These are phyloP conservation scores for Silurus meridionalis DNA, from an alignment of 2,113 vertebrate species.

Conservation along the genomic window DNA sequence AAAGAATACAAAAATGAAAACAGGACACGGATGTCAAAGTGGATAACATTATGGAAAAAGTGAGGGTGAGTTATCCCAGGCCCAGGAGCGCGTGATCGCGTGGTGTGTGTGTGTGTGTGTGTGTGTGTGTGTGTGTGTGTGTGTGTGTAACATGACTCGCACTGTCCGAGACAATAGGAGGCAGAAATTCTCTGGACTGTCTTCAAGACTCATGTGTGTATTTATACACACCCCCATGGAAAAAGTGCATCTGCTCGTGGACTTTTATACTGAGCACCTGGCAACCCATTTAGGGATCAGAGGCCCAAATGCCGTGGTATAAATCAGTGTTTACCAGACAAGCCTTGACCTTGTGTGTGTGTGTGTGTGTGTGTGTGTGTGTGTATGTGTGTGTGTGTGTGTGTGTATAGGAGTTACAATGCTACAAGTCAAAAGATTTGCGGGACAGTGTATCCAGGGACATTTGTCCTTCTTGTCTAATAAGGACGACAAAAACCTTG, in stretches of 20 bases:
- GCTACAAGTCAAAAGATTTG: background rate
- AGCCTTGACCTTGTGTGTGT: background rate
- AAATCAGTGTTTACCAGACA: background rate
- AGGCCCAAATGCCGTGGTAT: background rate
- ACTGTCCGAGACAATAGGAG: slow-evolving; percentile 35
- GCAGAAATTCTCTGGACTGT: slow-evolving; percentile 41
- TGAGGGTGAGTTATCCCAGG: slow-evolving; percentile 20
- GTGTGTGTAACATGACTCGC: slow-evolving; percentile 36
- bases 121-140: background rate
- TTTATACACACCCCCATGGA: slow-evolving; percentile 30
- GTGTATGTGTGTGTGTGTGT: slow-evolving; percentile 14
- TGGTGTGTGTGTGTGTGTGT: slow-evolving; percentile 15
- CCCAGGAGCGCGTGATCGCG: slow-evolving; percentile 3
- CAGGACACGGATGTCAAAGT: slow-evolving; percentile 2
- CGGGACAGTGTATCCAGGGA: background rate
- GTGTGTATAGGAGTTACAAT: background rate
- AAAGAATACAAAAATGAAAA: background rate
- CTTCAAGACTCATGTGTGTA: slow-evolving; percentile 40
- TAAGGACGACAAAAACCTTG: too few relatives aligned
- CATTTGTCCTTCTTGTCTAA: background rate
- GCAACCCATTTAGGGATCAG: slow-evolving; percentile 34
- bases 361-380: slow-evolving; percentile 21
- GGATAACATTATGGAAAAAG: slow-evolving; percentile 35
- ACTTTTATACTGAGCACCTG: slow-evolving; percentile 16
- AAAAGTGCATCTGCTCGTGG: slow-evolving; percentile 23